A percentile compares a stretch with the other conserved stretches of the same genome.
Conservation (phyloP, 2,113 vertebrate species). For the Rhinolophus sinicus region DNA sequence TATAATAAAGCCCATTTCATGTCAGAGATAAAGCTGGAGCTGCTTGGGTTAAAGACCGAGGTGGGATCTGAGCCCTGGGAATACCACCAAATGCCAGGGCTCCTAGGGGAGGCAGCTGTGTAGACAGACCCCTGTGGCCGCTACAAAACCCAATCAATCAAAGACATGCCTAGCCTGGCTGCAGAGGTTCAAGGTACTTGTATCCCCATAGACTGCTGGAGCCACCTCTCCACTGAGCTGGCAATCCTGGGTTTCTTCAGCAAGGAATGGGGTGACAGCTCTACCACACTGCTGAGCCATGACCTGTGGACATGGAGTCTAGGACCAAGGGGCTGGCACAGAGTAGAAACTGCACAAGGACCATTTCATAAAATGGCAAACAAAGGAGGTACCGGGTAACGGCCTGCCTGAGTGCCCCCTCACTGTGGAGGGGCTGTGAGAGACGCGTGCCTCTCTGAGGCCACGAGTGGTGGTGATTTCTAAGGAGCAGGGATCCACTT, state of each 20-base stretch:
- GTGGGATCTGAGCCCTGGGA: neutral
- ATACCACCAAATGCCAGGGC: neutral
- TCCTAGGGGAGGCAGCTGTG: neutral
- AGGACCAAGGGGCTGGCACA: neutral
- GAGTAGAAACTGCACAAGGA: neutral
- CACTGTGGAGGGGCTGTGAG: neutral
- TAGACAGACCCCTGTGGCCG: too few relatives aligned
- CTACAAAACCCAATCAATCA: fast-evolving
- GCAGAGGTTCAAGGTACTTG: neutral
- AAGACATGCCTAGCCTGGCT: neutral
- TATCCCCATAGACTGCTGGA: fast-evolving
- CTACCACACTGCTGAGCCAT: fast-evolving
- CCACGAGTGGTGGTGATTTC: neutral
- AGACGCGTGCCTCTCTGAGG: neutral
- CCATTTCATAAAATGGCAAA: neutral
- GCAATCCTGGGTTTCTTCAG: neutral
- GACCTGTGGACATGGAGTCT: neutral
- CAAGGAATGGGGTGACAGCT: neutral
- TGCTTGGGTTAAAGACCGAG: neutral
- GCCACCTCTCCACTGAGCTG: fast-evolving
- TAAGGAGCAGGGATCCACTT: neutral
- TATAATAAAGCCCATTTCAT: fast-evolving
- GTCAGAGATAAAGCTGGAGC: neutral
- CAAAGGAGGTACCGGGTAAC: neutral
- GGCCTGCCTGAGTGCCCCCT: neutral